Evolutionary conservation across 2,888 invertebrate genomes (phyloP).

Genomic region (Trachelus stipa): DNA sequence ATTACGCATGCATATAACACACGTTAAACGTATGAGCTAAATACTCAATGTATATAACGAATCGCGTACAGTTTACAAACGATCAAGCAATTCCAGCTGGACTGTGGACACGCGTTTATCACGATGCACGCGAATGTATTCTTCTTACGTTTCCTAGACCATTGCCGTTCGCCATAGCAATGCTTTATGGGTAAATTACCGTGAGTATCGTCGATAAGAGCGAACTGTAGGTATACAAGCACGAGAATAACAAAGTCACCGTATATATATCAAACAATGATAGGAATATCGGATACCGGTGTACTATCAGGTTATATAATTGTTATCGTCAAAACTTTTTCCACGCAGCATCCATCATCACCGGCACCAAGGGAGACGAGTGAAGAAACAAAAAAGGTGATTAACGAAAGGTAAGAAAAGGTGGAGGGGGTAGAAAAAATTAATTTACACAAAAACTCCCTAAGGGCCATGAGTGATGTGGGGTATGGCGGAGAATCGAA

Average conservation of each 20-base stretch:
- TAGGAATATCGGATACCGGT: neutral
- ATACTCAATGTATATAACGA: neutral
- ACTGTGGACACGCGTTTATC: slow-evolving; percentile 30
- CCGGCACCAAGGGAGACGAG: neutral
- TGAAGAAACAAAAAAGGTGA: neutral
- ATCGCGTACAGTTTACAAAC: slow-evolving; percentile 36
- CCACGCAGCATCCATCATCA: neutral
- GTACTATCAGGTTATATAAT: neutral
- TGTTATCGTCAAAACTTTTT: neutral
- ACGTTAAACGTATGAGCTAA: neutral
- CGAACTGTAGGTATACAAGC: neutral
- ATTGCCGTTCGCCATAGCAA: neutral
- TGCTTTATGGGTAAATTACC: neutral
- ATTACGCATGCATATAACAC: neutral
- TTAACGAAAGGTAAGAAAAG: neutral
- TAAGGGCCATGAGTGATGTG: neutral
- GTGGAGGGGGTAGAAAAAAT: neutral
- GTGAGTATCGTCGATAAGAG: neutral
- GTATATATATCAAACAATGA: neutral
- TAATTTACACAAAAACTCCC: neutral
- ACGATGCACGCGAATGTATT: slow-evolving; percentile 27
- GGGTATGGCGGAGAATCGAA: slow-evolving; percentile 34
- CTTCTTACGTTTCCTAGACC: slow-evolving; percentile 38
- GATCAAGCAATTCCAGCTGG: slow-evolving; percentile 47
- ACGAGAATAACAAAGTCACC: neutral